These are phyloP conservation scores for Paragorgia papillata DNA, from an alignment of 92 coral and sea anemone species.

Conservation along the genomic window DNA sequence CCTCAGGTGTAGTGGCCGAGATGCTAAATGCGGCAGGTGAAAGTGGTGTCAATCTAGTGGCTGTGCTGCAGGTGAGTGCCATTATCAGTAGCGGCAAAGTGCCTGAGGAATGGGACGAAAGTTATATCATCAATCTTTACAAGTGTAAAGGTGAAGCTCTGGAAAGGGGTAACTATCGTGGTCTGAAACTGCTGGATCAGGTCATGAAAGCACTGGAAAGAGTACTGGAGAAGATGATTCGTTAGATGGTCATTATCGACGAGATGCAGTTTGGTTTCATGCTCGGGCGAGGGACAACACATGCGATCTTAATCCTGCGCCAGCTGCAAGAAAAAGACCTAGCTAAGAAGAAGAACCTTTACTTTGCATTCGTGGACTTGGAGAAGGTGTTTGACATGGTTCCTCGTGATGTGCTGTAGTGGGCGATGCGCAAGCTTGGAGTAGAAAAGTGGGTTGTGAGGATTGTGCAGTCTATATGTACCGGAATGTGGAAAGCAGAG, in stretches of 20 bases:
- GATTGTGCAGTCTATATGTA: slow-evolving; percentile 37
- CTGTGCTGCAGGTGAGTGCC: slow-evolving; percentile 10
- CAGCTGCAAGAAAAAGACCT: slow-evolving; percentile 30
- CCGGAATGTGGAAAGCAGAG: slow-evolving; percentile 23
- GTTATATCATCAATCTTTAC: neutral
- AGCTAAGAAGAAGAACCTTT: slow-evolving; percentile 26
- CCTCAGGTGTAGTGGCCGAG: slow-evolving; percentile 30
- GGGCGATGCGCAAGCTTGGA: slow-evolving; percentile 46
- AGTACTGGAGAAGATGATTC: slow-evolving; percentile 13
- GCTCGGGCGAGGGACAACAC: slow-evolving; percentile 32
- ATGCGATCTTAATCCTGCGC: slow-evolving; percentile 37
- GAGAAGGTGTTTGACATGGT: slow-evolving; percentile 48
- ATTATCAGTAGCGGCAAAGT: slow-evolving; percentile 16
- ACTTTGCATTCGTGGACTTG: slow-evolving; percentile 21
- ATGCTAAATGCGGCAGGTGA: slow-evolving; percentile 24
- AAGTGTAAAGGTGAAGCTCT: neutral
- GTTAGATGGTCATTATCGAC: slow-evolving; percentile 9
- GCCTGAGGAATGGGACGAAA: slow-evolving; percentile 30
- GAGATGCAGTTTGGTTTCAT: slow-evolving; percentile 45
- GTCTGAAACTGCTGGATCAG: slow-evolving; percentile 39
- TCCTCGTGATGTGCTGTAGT: slow-evolving; percentile 31
- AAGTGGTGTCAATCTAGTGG: slow-evolving; percentile 5
- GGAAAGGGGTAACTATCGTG: slow-evolving; percentile 21
- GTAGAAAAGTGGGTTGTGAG: slow-evolving; percentile 31
- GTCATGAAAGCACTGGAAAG: slow-evolving; percentile 32